phyloP scores from a whole-genome alignment of 2,113 vertebrate species.

The Gambusia affinis region DNA sequence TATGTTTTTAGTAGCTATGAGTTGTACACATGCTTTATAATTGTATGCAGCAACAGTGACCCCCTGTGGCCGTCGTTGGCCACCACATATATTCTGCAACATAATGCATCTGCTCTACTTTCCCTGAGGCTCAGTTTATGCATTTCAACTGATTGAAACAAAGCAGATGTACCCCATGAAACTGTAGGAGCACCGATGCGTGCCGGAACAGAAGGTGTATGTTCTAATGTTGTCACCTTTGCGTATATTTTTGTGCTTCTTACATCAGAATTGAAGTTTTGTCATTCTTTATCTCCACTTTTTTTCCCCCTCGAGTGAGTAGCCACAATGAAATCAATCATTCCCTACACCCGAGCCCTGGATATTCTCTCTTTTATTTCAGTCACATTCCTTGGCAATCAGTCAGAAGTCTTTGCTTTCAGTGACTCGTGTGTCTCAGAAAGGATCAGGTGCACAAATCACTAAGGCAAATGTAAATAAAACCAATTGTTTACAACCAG shows the following conservation, averaged over 20 bases:
- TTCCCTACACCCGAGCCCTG: neutral
- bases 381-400: neutral
- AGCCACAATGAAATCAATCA: neutral
- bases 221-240: constrained; percentile 35
- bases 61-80: constrained; percentile 54
- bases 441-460: neutral
- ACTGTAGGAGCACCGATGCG: neutral
- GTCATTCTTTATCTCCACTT: constrained; percentile 5
- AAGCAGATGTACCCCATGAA: constrained; percentile 2
- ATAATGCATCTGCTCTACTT: constrained; percentile 24
- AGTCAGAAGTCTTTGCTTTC: neutral
- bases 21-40: constrained; percentile 11
- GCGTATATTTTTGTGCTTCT: constrained; percentile 23
- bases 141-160: constrained; percentile 21
- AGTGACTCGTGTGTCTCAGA: constrained; percentile 5
- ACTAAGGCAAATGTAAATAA: neutral
- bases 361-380: neutral
- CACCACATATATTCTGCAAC: constrained; percentile 13
- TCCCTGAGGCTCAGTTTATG: constrained; percentile 18
- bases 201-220: constrained; percentile 49
- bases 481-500: neutral
- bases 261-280: constrained; percentile 21
- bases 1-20: constrained; percentile 5
- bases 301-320: constrained; percentile 4
- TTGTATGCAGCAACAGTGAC: constrained; percentile 67